Evolutionary conservation across 2,888 invertebrate species (phyloP).

Genomic region (Cataglyphis altisquamis): DNA sequence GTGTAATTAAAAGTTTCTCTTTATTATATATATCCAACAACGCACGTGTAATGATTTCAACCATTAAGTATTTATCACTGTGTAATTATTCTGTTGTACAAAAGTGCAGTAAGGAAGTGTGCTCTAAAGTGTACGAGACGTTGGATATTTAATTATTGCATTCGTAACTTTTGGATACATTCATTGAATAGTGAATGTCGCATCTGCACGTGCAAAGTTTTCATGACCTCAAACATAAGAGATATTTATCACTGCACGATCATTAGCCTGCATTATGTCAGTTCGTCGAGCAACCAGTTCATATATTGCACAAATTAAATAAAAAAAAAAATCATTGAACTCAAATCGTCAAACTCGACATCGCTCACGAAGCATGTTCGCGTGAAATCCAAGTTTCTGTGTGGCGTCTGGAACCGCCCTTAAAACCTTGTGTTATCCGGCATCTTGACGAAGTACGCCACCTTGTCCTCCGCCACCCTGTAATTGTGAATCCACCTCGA

Average conservation of each 20-base stretch:
- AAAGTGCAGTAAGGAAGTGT: neutral
- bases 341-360: neutral
- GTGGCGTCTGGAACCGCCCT: neutral
- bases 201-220: constrained; percentile 9
- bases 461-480: constrained; percentile 92
- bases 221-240: neutral
- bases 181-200: constrained; percentile 6
- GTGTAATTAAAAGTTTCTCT: constrained; percentile 7
- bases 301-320: neutral
- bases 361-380: neutral
- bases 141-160: neutral
- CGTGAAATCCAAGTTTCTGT: neutral
- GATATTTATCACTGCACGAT: constrained; percentile 9
- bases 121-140: neutral
- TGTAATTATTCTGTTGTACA: constrained; percentile 12
- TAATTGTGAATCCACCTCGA: constrained; percentile 97
- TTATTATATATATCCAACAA: constrained; percentile 20
- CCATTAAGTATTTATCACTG: constrained; percentile 40
- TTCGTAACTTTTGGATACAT: neutral
- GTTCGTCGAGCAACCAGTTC: constrained; percentile 6
- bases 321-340: neutral
- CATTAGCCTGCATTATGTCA: neutral
- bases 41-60: constrained; percentile 19
- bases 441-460: constrained; percentile 94
- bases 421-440: constrained; percentile 94